Base-by-base conservation (phyloP, 2,888 invertebrate genomes). In the Amphimallon solstitiale region DNA sequence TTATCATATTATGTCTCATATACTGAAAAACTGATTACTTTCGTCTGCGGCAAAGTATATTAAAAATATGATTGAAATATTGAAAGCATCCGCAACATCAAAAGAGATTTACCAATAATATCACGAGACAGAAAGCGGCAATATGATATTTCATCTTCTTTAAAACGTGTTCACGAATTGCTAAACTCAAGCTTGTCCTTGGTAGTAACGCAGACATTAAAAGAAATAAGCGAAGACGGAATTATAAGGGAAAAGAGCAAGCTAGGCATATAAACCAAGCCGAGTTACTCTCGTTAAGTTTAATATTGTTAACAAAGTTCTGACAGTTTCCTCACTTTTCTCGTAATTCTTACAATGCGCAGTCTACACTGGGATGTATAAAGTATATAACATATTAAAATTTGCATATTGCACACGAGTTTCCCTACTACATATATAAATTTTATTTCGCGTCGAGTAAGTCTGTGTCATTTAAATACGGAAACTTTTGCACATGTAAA, bases 251-350 rank as follows among this genome's bases (percentile, higher is more conserved):
- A 38, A 40, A 14, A 9, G 23, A 56, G 14, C 56, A 35, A 56
- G 56, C 21, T 21, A 40, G 40, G n/a, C n/a, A n/a, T n/a, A 56
- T 56, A 56, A 56, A 56, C 40, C 40, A 56, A 35, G 23, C 23
- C 23, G 23, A 56, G 56, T 40, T 56, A 56, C 21, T 43, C 40
- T 56, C 56, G 40, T 56, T 56, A 56, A 40, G 40, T 56, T 56
- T 56, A 40, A 56, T 56, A 56, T 40, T 40, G 56, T 56, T 56
- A 56, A 56, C 56, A 56, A 56, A 56, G 56, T 56, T 56, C 43
- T 56, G 56, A 56, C 56, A 56, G 56, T 56, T 56, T 56, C 29
- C 56, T 56, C 56, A 56, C 56, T 56, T 40, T 23, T 56, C 56
- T 14, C 56, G 40, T 56, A 43, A 40, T 40, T 56, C 56, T 56